Base-by-base conservation (phyloP, 2,113 vertebrate genomes). In the Atractosteus spatula region DNA sequence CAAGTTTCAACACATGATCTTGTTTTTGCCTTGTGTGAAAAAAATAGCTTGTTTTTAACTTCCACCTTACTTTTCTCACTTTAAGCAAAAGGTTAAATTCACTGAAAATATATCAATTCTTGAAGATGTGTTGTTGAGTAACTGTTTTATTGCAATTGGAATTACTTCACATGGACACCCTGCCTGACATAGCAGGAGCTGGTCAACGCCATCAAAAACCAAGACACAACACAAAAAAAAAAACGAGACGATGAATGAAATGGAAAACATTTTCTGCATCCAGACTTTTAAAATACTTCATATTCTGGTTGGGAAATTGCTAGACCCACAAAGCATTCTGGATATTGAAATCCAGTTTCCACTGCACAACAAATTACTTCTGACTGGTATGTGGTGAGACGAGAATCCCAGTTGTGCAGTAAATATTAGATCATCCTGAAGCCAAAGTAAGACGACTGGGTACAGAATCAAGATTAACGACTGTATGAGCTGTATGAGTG, bases 371-470 rank as follows among this genome's bases (percentile, higher is more conserved):
- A 41, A 29, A 64, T 78, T 64, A 41, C 69, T 62, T 59, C 45
- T 73, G 62, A 62, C 71, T 62, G 65, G 61, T 45, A 62, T 68
- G 57, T 16, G 59, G 71, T 68, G 29, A 41, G 45, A 68, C 71
- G 47, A 66, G 3, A 14, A 59, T 42, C 61, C 67, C 77, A 55
- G 68, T 63, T 65, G 63, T 67, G 68, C 59, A 73, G 43, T 69
- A 69, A 80, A 80, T 73, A 68, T 74, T 56, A 69, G 69, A 78
- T 76, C 64, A 66, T 44, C 64, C 64, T 44, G 45, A 42, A 44
- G 41, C 12, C 11, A 55, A 65, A 4, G 55, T 55, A 74, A 41
- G 42, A 54, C 42, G 11, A 10, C 45, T 45, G 29, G 16, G 2
- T 16, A 45, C 43, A 68, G 66, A 65, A 71, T 69, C 56, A 71